Base-by-base conservation (phyloP, 2,888 invertebrate genomes). In the Orthonevra nobilis region DNA sequence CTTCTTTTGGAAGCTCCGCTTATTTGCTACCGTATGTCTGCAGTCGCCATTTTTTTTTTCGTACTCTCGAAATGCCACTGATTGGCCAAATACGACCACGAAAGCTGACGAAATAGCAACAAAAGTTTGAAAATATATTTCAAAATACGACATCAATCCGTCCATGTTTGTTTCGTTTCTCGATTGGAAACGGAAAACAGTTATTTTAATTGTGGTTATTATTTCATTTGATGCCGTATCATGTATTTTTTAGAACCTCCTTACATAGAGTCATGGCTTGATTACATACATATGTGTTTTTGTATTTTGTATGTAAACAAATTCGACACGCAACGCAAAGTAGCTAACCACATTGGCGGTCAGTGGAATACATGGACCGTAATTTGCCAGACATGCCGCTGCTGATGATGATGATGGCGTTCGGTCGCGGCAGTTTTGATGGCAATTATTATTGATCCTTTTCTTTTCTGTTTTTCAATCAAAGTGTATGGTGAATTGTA, bases 201-300 rank as follows among this genome's bases (percentile, higher is more conserved):
- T 79, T 79, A 72, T 60, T 54, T 64, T 79, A 79, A 79, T 79
- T 79, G 73, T 60, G 79, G 79, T 61, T 61, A 79, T 79, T 79
- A 79, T 66, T 72, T 14, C 73, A 79, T 66, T 73, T 79, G 32
- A 48, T 14, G 52, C 60, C 46, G 60, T 56, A 61, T 30, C 77
- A 66, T 77, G 5, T 23, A 23, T 5, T 23, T 23, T 23, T 52
- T 66, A 40, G 61, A 32, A 10, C 10, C 23, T 46, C 44, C 44
- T 15, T 32, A 7, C 6, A 42, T 23, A 32, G 20, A 17, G 23
- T 14, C 20, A 46, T 42, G 52, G 28, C 20, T 61, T 30, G 12
- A 10, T n/a, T 26, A 9, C 12, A 2, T 19, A 42, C 7, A 42
- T 36, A 52, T 9, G 12, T 19, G 14, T 26, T 0, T 26, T 12